phyloP scores from a whole-genome alignment of 2,888 invertebrate genomes.

The Gordius sp. region DNA sequence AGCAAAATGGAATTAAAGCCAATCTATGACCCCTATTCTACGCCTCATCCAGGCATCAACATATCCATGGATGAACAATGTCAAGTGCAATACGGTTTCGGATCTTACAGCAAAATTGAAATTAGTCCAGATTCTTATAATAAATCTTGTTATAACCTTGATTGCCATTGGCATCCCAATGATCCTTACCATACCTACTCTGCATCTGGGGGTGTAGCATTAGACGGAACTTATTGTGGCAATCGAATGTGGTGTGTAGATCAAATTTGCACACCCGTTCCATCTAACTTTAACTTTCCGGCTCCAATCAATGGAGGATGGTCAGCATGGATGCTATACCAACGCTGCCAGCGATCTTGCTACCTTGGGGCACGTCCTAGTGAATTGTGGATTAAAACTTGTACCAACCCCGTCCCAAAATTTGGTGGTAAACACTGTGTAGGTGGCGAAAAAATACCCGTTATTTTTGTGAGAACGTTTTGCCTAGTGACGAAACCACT shows the following conservation, averaged over 20 bases:
- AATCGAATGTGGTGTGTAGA: background rate
- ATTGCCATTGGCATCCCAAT: no score
- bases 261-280: background rate
- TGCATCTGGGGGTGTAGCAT: background rate
- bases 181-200: no score
- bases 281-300: background rate
- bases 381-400: constrained; percentile 1
- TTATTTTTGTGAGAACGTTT: no score
- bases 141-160: no score
- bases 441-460: no score
- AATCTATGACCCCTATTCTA: background rate
- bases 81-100: no score
- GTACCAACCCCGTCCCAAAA: background rate
- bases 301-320: constrained; percentile 2
- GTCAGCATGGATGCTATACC: background rate
- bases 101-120: no score
- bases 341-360: background rate
- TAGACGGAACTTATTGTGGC: background rate
- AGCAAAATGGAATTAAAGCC: no score
- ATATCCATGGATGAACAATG: background rate
- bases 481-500: no score
- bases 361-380: background rate
- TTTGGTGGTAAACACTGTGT: background rate
- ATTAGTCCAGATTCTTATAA: no score
- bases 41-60: background rate